Evolutionary conservation across 2,888 invertebrate genomes (phyloP), one percentile per base, ranked within the genome.

Genomic region (Diarsia dahlii): DNA sequence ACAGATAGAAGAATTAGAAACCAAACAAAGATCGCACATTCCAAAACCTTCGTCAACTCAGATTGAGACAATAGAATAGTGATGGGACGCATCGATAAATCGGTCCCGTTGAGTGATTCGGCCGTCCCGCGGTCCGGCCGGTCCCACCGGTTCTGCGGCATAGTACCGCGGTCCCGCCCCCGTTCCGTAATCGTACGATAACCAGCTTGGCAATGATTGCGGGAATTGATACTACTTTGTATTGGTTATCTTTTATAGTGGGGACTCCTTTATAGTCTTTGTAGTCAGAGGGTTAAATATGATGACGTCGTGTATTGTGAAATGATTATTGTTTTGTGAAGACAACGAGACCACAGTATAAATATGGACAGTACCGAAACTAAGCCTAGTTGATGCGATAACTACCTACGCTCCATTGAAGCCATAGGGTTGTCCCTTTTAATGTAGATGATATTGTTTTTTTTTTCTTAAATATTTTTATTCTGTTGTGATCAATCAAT

Each of bases 11-110:
- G 39, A 39, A 39, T 8, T 39, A 60, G 15, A 23, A 63, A 48
- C 72, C 20, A 50, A n/a, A 34, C 39, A 56, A 84, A 84, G 54
- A 85, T 82, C 58, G 68, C 82, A 81, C 84, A 82, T 82, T 78
- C 82, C 78, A 75, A 58, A 70, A 64, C 62, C 48, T 63, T 72
- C 69, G 70, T 71, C 81, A 73, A 82, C 56, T 77, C 76, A 48
- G 64, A 82, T 92, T 90, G 91, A 92, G 91, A 94, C 94, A 94
- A 93, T 93, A 90, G 91, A 91, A 90, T 93, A 93, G 93, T 91
- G 93, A 93, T 93, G 93, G 89, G 91, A 88, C 84, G 89, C 87
- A 88, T 91, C 91, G 94, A 93, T 93, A 92, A 91, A 91, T 91
- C 85, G 89, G 89, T 91, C 92, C 92, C 91, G 92, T 92, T 92